Percentiles rank a stretch among this genome's conserved stretches.
phyloP scores from a whole-genome alignment of 2,797 vertebrate genomes.

The Passerculus sandwichensis region DNA sequence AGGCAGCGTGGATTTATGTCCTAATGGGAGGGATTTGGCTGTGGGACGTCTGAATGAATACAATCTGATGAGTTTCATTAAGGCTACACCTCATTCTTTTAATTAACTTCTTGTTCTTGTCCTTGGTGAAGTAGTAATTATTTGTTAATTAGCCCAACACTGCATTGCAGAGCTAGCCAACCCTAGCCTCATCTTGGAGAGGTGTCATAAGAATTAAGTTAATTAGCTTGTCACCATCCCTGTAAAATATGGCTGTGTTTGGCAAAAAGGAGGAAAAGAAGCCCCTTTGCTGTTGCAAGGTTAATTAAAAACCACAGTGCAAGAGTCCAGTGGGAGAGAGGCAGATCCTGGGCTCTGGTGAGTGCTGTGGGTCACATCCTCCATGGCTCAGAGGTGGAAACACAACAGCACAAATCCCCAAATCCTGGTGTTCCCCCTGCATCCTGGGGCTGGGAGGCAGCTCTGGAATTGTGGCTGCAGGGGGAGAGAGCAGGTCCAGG shows the following conservation, averaged over 20 bases:
- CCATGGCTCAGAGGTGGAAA: neutral
- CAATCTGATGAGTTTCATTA: constrained; percentile 77
- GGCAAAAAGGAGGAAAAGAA: constrained; percentile 54
- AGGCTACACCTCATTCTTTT: constrained; percentile 77
- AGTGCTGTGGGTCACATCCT: neutral
- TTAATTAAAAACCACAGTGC: constrained; percentile 78
- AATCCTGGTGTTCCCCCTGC: neutral
- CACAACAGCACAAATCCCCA: fast-evolving
- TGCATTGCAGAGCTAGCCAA: constrained; percentile 73
- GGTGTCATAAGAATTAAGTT: constrained; percentile 83
- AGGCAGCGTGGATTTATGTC: constrained; percentile 7
- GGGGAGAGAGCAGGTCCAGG: fast-evolving
- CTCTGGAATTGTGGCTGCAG: neutral
- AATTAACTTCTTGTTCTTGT: constrained; percentile 84
- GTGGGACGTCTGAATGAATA: constrained; percentile 37
- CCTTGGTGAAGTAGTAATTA: constrained; percentile 82
- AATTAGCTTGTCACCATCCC: constrained; percentile 81
- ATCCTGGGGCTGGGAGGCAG: fast-evolving
- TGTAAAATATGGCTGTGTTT: constrained; percentile 77
- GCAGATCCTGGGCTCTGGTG: neutral
- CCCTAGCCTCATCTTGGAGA: constrained; percentile 77
- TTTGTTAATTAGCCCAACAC: constrained; percentile 80
- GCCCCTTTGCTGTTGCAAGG: constrained; percentile 75
- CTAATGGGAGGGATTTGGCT: constrained; percentile 52
- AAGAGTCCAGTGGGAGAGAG: neutral